phyloP scores from a whole-genome alignment of 1,140 invertebrate species.

The Zaprionus tsacasi region DNA sequence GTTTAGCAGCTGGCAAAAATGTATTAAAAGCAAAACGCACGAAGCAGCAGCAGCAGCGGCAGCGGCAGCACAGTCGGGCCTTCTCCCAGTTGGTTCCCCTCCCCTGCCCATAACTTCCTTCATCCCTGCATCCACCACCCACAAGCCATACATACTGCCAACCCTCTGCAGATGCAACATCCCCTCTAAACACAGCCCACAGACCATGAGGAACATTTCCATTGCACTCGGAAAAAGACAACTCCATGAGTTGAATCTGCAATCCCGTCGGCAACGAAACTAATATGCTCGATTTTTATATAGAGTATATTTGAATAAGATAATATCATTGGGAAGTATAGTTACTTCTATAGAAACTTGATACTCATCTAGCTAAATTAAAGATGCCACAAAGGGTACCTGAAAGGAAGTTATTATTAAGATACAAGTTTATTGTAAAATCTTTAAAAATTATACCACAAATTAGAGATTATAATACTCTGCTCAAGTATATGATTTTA shows the following conservation, averaged over 20 bases:
- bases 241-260: background rate
- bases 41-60: slow-evolving; percentile 31
- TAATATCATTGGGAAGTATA: no score
- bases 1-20: slow-evolving; percentile 74
- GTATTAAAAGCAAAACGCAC: slow-evolving; percentile 78
- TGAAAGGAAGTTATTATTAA: no score
- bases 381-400: no score
- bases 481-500: no score
- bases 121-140: background rate
- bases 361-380: no score
- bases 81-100: background rate
- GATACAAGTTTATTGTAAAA: no score
- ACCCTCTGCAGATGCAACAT: background rate
- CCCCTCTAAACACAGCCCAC: slow-evolving; percentile 4
- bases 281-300: no score
- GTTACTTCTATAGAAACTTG: no score
- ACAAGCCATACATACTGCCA: background rate
- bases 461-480: no score
- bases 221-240: background rate
- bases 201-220: background rate
- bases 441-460: no score
- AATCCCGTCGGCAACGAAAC: background rate
- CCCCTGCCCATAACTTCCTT: background rate
- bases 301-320: no score
- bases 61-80: slow-evolving; percentile 11